phyloP scores from a whole-genome alignment of 2,113 vertebrate genomes.

The Rutilus rutilus region DNA sequence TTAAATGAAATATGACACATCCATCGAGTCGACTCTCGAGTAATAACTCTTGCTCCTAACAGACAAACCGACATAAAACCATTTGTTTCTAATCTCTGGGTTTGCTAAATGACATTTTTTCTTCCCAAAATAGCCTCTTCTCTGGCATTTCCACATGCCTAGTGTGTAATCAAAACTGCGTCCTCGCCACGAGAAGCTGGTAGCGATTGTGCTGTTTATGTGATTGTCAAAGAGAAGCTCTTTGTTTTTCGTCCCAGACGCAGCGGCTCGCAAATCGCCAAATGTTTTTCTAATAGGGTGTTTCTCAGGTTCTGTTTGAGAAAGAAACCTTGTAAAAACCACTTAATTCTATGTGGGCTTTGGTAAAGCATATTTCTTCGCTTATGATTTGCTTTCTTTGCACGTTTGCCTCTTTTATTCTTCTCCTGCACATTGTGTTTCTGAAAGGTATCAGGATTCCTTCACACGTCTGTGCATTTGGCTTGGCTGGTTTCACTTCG shows the following conservation, averaged over 20 bases:
- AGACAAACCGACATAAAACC: constrained; percentile 13
- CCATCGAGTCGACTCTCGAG: neutral
- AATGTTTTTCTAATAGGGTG: neutral
- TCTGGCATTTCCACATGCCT: constrained; percentile 29
- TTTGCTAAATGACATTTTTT: constrained; percentile 26
- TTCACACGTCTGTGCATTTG: neutral
- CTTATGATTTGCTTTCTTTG: neutral
- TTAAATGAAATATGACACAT: neutral
- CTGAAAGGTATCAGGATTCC: neutral
- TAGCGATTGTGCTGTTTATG: constrained; percentile 33
- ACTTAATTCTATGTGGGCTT: neutral
- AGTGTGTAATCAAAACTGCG: constrained; percentile 44
- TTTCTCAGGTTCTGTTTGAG: constrained; percentile 17
- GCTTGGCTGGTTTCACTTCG: neutral
- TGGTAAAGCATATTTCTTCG: constrained; percentile 19
- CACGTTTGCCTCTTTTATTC: neutral
- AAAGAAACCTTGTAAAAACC: constrained; percentile 13
- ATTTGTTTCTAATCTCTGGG: constrained; percentile 34
- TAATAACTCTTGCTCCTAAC: neutral
- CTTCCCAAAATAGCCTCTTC: constrained; percentile 33
- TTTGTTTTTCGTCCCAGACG: constrained; percentile 33
- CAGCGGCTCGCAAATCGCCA: neutral
- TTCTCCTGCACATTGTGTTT: neutral
- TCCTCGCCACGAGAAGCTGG: constrained; percentile 31
- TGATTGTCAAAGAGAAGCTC: constrained; percentile 38